phyloP scores from a whole-genome alignment of 2,113 vertebrate species.

The Bagarius yarrelli region DNA sequence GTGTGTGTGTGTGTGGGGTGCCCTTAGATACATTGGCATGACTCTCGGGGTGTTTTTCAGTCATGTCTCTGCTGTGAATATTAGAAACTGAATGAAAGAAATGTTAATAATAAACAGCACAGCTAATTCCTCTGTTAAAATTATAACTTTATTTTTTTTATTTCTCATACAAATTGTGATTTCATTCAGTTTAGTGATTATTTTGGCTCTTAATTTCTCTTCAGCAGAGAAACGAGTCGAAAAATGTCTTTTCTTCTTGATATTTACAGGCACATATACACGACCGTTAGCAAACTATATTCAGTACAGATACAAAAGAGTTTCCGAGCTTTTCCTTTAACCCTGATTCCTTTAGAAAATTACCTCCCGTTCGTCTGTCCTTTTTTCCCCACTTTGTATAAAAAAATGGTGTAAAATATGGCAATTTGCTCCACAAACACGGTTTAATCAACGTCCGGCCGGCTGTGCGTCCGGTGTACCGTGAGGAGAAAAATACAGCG shows the following conservation, averaged over 20 bases:
- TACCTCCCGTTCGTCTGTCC: conserved; percentile 45
- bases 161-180: conserved; percentile 69
- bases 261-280: conserved; percentile 77
- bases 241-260: conserved; percentile 44
- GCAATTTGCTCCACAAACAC: conserved; percentile 31
- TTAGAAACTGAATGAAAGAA: background rate
- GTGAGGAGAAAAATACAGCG: conserved; percentile 26
- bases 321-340: conserved; percentile 38
- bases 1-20: background rate
- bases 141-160: conserved; percentile 72
- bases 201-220: conserved; percentile 52
- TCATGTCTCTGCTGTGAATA: background rate
- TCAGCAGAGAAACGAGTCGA: conserved; percentile 46
- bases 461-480: conserved; percentile 23
- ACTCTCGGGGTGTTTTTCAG: background rate
- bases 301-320: conserved; percentile 66
- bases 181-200: conserved; percentile 48
- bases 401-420: conserved; percentile 51
- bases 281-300: conserved; percentile 70
- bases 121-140: conserved; percentile 62
- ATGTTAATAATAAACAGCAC: background rate
- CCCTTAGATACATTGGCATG: background rate
- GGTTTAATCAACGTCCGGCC: background rate
- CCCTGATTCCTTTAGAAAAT: conserved; percentile 56
- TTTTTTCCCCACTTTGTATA: conserved; percentile 57